phyloP scores from a whole-genome alignment of 2,113 vertebrate genomes.

The Ophiodon elongatus region DNA sequence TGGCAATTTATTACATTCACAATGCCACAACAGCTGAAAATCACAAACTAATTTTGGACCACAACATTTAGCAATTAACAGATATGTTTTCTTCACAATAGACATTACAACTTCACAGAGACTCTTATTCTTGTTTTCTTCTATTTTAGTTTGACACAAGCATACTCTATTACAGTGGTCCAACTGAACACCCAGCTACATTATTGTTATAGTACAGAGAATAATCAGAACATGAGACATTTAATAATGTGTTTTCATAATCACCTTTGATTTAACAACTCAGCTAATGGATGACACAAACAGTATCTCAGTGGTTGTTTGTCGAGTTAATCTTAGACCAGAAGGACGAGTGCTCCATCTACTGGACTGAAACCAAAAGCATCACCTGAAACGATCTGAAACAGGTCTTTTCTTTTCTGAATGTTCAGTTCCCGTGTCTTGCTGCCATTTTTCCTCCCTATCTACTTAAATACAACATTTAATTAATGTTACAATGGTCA shows the following conservation, averaged over 20 bases:
- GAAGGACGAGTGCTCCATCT: slow-evolving; percentile 2
- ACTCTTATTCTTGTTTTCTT: neutral
- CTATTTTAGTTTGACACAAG: neutral
- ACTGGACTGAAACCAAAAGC: neutral
- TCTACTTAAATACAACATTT: neutral
- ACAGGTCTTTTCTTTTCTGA: neutral
- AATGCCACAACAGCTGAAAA: neutral
- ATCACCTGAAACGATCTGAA: neutral
- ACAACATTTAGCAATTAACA: neutral
- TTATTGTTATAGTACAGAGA: neutral
- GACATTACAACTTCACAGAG: neutral
- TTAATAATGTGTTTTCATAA: neutral
- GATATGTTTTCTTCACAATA: neutral
- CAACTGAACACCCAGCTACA: neutral
- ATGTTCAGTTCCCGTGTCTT: neutral
- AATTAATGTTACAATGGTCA: neutral
- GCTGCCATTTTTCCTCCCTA: neutral
- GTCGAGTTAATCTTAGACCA: neutral
- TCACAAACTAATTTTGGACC: too few relatives aligned
- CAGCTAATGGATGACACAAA: too few relatives aligned
- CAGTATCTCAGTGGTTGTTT: neutral
- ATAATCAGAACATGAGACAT: neutral
- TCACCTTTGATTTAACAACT: neutral
- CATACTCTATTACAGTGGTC: neutral
- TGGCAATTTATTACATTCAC: neutral